phyloP scores from a whole-genome alignment of 1,140 invertebrate species.

The Yoshiicerus persimilis region DNA sequence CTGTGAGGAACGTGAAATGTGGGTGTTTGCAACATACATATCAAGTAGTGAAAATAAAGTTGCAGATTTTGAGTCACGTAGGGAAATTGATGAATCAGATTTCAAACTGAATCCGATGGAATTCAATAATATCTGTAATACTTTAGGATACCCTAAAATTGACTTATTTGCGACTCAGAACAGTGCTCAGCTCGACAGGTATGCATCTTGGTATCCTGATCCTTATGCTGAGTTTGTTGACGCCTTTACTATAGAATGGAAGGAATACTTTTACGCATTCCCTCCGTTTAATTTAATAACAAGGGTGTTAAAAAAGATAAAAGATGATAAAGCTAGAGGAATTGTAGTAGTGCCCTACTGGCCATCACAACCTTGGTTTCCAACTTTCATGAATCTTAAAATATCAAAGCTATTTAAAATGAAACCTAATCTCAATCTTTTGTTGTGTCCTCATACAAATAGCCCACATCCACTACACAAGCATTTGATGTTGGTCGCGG shows the following conservation, averaged over 20 bases:
- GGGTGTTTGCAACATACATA: constrained; percentile 19
- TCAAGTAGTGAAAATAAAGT: not conserved
- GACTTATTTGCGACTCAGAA: constrained; percentile 14
- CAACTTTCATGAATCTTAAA: constrained; percentile 9
- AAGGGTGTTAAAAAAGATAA: not conserved
- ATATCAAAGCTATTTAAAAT: not conserved
- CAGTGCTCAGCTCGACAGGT: not conserved
- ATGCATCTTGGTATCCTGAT: not conserved
- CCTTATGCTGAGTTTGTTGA: not conserved
- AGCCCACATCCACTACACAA: not conserved
- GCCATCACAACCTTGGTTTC: too few relatives aligned
- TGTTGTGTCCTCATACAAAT: not conserved
- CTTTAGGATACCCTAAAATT: not conserved
- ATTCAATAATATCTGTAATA: constrained; percentile 1
- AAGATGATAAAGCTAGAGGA: constrained; percentile 5
- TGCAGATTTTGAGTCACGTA: constrained; percentile 20
- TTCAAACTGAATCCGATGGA: not conserved
- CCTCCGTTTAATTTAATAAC: constrained; percentile 18
- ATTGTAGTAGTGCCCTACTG: constrained; percentile 27
- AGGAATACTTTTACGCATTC: constrained; percentile 16
- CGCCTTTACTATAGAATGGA: not conserved
- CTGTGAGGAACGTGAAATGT: not conserved
- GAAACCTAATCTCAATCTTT: not conserved
- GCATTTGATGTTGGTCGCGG: not conserved
- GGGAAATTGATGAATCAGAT: constrained; percentile 3